Base-by-base conservation (phyloP, 1,140 invertebrate genomes). In the Diorhabda elongata region DNA sequence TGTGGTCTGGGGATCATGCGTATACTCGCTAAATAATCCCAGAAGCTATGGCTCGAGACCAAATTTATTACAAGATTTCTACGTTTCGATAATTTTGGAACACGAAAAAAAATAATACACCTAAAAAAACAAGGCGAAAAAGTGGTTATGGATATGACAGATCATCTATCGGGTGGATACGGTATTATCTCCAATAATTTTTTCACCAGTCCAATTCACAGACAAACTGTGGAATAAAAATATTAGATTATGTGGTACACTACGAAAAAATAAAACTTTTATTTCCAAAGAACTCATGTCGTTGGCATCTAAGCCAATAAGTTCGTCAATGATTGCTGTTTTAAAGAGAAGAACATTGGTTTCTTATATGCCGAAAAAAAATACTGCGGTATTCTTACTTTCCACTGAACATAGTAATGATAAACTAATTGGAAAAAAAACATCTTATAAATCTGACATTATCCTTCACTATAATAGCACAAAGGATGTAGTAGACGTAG, bases 81-180 rank as follows among this genome's bases (percentile, higher is more conserved):
- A n/a, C 26, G 61, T 4, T 63, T 63, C 43, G 61, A 63, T 44
- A 63, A 63, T 63, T 63, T 63, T 63, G 61, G 42, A 63, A 63
- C 61, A 42, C 11, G 43, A 63, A 5, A 2, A 43, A 42, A 63
- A 43, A 41, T n/a, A 63, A 63, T 8, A 43, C 43, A 5, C 11
- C 26, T 4, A 42, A 52, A 52, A 52, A 52, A 52, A 5, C 45
- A 52, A 52, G 47, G 47, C 47, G 47, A 52, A 52, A 5, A 9
- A 9, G 47, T 52, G 9, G 47, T 52, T 52, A 5, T 52, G 5
- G 47, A 52, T 52, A 6, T 52, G 9, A 9, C 9, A 6, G 47
- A 52, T 52, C 5, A 52, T 52, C 47, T 52, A 6, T 5, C 5
- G 5, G 5, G 5, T 9, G 47, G 47, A 52, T 52, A 52, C 9